These are phyloP conservation scores for Tinamus major DNA, from an alignment of 2,797 vertebrate genomes.

Conservation along the genomic window DNA sequence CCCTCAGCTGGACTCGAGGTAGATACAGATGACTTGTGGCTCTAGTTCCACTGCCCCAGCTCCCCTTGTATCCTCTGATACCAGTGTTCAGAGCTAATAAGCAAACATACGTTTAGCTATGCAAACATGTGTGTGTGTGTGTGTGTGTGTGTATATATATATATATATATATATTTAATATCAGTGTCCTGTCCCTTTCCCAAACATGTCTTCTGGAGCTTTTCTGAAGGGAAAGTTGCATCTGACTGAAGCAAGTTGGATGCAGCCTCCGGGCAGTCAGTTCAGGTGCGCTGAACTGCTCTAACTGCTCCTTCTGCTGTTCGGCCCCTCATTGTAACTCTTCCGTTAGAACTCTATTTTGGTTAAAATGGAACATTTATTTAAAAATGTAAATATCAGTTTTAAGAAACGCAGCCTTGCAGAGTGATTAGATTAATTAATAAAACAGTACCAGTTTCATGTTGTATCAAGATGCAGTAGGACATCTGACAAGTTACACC, in stretches of 20 bases:
- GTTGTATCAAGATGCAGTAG: neutral
- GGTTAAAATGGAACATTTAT: neutral
- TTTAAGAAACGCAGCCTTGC: neutral
- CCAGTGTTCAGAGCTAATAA: neutral
- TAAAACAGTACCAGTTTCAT: neutral
- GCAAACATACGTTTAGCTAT: neutral
- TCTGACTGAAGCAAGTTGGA: neutral
- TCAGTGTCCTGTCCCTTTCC: neutral
- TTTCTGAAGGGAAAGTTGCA: neutral
- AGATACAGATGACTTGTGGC: neutral
- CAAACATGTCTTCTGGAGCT: neutral
- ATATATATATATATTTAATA: too few species aligned
- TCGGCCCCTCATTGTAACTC: neutral
- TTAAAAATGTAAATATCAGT: neutral
- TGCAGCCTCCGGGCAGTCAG: neutral
- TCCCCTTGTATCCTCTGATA: neutral
- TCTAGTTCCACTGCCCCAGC: neutral
- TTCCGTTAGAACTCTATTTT: neutral
- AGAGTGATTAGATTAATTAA: neutral
- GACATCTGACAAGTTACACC: neutral
- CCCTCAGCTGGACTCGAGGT: neutral
- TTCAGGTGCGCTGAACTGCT: neutral
- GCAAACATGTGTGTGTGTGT: too few species aligned
- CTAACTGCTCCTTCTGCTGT: neutral
- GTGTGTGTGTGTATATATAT: too few species aligned